Conservation (phyloP, 2,888 invertebrate genomes). For the Eupeodes luniger region DNA sequence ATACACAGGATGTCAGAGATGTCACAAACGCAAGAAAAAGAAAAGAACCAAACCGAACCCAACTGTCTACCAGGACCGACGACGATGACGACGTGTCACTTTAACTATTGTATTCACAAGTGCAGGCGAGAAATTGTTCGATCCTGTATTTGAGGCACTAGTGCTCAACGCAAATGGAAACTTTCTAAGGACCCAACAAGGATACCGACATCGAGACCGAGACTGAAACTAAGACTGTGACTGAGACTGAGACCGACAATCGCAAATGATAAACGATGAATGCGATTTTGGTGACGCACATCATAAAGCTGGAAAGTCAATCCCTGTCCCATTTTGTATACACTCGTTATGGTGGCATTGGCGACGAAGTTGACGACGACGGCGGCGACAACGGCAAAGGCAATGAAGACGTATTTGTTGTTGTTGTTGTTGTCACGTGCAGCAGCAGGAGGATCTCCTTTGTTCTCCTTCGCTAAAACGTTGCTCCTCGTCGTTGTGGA, state of each 20-base stretch:
- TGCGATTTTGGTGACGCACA: conserved; percentile 77
- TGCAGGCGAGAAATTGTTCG: conserved; percentile 50
- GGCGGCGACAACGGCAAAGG: not conserved
- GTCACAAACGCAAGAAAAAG: conserved; percentile 32
- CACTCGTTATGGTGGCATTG: conserved; percentile 37
- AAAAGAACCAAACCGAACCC: conserved; percentile 36
- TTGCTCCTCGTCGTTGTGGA: conserved; percentile 15
- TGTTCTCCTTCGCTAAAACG: conserved; percentile 58
- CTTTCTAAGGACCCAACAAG: conserved; percentile 51
- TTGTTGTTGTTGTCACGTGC: conserved; percentile 68
- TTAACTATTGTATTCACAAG: conserved; percentile 63
- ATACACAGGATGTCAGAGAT: conserved; percentile 1
- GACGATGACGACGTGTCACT: conserved; percentile 55
- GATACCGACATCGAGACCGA: conserved; percentile 20
- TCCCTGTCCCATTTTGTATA: conserved; percentile 79
- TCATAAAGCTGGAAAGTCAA: conserved; percentile 81
- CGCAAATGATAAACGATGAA: conserved; percentile 69
- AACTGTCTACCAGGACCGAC: too few species aligned
- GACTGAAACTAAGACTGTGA: conserved; percentile 12
- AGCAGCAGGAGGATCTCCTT: conserved; percentile 48
- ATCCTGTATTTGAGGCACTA: conserved; percentile 44
- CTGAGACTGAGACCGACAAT: conserved; percentile 50
- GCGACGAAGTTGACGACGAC: conserved; percentile 15
- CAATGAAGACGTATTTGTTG: not conserved
- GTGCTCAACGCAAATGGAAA: conserved; percentile 41